These are phyloP conservation scores for Drosophila rellima DNA, from an alignment of 2,888 invertebrate species.

Conservation along the genomic window DNA sequence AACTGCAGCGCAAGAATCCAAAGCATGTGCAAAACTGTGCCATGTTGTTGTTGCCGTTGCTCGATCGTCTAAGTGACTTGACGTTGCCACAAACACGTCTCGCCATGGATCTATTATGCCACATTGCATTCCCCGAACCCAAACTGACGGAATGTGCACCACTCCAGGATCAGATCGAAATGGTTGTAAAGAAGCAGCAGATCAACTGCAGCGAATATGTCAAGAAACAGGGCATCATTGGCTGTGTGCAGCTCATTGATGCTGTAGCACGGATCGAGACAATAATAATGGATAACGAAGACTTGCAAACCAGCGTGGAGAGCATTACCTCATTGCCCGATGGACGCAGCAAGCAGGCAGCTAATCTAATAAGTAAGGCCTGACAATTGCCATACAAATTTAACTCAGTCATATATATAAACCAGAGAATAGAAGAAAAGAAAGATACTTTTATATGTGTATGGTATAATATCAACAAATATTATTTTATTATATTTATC, in stretches of 20 bases:
- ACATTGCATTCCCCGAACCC: constrained; percentile 88
- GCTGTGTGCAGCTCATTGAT: constrained; percentile 91
- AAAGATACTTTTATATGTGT: too few relatives aligned
- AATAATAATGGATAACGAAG: constrained; percentile 79
- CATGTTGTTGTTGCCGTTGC: constrained; percentile 86
- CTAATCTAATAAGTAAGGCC: constrained; percentile 86
- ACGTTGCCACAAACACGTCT: constrained; percentile 90
- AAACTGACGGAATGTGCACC: constrained; percentile 88
- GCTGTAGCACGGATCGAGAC: constrained; percentile 88
- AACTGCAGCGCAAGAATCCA: constrained; percentile 80
- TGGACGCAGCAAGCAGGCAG: constrained; percentile 88
- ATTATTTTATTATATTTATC: too few relatives aligned
- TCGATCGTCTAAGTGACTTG: constrained; percentile 92
- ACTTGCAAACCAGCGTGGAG: constrained; percentile 86
- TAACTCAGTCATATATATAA: too few relatives aligned
- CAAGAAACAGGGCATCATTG: constrained; percentile 91
- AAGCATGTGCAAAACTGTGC: constrained; percentile 84
- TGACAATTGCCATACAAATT: background rate
- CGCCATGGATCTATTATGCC: constrained; percentile 92
- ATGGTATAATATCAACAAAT: too few relatives aligned
- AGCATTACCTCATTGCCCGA: constrained; percentile 87
- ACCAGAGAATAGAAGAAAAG: too few relatives aligned
- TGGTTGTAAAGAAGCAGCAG: constrained; percentile 94
- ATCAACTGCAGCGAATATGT: constrained; percentile 88
- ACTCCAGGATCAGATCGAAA: constrained; percentile 93